phyloP scores from a whole-genome alignment of 23 tunicate genomes.

The Halocynthia roretzi region DNA sequence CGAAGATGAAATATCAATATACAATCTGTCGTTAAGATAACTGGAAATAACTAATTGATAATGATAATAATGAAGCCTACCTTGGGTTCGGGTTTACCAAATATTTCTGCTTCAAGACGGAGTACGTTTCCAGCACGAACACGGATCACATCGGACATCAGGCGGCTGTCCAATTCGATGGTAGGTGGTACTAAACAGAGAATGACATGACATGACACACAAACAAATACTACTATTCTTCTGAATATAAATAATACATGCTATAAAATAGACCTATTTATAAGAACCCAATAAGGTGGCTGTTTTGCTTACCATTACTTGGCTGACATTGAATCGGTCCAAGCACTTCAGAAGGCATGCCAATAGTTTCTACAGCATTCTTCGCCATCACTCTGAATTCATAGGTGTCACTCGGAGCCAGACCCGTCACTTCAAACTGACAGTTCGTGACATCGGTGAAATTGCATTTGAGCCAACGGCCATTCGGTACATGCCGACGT shows the following conservation, averaged over 20 bases:
- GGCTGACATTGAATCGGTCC: constrained; percentile 51
- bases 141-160: constrained; percentile 40
- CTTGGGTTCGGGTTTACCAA: constrained; percentile 45
- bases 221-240: not conserved
- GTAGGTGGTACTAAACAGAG: constrained; percentile 29
- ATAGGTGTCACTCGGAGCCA: constrained; percentile 20
- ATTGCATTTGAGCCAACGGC: constrained; percentile 71
- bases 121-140: constrained; percentile 45
- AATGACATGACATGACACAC: not conserved
- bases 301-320: constrained; percentile 8
- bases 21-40: too few relatives aligned
- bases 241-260: not conserved
- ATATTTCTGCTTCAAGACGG: constrained; percentile 22
- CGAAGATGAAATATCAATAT: too few relatives aligned
- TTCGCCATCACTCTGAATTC: constrained; percentile 44
- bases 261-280: not conserved
- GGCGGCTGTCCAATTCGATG: constrained; percentile 34
- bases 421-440: constrained; percentile 12
- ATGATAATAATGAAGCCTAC: not conserved
- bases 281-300: not conserved
- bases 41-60: too few relatives aligned
- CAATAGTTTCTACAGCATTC: constrained; percentile 27
- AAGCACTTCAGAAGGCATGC: constrained; percentile 39
- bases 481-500: constrained; percentile 61
- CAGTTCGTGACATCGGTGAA: constrained; percentile 27